Base-by-base conservation (phyloP, 2,113 vertebrate species). In the Amblyopsis rosae region DNA sequence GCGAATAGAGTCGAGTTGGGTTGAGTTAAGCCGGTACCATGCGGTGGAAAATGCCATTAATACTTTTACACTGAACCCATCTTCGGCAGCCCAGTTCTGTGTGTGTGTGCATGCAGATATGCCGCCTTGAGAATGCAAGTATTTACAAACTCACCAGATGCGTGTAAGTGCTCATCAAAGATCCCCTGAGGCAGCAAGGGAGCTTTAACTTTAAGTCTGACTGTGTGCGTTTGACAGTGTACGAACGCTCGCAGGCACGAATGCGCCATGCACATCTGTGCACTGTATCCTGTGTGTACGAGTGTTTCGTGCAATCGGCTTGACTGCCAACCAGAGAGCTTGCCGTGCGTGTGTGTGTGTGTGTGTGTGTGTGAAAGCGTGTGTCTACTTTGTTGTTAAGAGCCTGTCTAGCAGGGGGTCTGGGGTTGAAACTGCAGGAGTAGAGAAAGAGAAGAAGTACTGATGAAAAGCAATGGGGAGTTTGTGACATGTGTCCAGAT, bases 141-240 rank as follows among this genome's bases (percentile, higher is more conserved):
- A 15, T 65, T 65, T 82, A 16, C 65, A 51, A 75, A 70, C 47
- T 49, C 66, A 71, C 67, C 65, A 69, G 73, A 72, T 58, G 82
- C 19, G 63, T 69, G 71, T 77, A 79, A 75, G 79, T 75, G 45
- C 56, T 66, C 67, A 63, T 15, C 47, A 73, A 57, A 46, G 68
- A 77, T 62, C 67, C 65, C 74, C 58, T 62, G 55, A 75, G 50
- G 68, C 61, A 69, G 60, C 67, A 62, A 62, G 72, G 67, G 67
- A 75, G 68, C 68, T 75, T 74, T 74, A 35, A 33, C 51, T 62
- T 54, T 66, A 49, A 54, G 59, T 66, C 66, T 47, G 47, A 65
- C 33, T 55, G 72, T 63, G 57, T 55, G 12, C 33, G 9, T 11
- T 13, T 47, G 47, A 48, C 49, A 62, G 73, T 77, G 62, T 59